Base-by-base conservation (phyloP, 92 coral and sea anemone genomes). In the Montipora capitata region DNA sequence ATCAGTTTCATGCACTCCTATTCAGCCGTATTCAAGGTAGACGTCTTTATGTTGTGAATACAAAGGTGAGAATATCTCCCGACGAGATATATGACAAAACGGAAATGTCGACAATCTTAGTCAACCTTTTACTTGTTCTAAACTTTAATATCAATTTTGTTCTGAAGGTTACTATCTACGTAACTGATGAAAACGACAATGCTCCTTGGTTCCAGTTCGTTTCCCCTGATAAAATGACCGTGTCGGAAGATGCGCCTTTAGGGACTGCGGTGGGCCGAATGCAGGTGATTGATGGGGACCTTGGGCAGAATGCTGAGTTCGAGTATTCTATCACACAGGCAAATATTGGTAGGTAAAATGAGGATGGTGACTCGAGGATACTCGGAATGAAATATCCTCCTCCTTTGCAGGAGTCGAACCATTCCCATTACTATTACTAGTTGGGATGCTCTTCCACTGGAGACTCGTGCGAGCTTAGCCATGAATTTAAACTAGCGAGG, bases 161-260 rank as follows among this genome's bases (percentile, higher is more conserved):
- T 63, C n/a, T 17, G 69, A 2, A 96, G 99, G 99, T 96, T 10
- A 94, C 91, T 18, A 92, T 96, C 10, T 90, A 93, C 52, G 92
- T 96, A 15, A 73, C 92, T 18, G 99, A 95, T 66, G 93, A 69
- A 14, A 96, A 96, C 64, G 96, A 96, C 85, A 91, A 96, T 65
- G 87, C 96, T 12, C 99, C 99, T 10, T 80, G 82, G 88, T 96
- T 96, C 92, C 99, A 96, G 96, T 96, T 96, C 81, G 92, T 84
- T 35, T 86, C 99, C 63, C 99, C 99, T 15, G 90, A 95, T 56
- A 96, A 93, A 86, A 96, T 96, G 99, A 88, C 88, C 81, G 95
- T 80, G 56, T 56, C 57, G 20, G 99, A 96, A 73, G 77, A 90
- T 83, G 94, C 87, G 10, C 87, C 90, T 4, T 87, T 94, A 64